Evolutionary conservation across 2,797 vertebrate species (phyloP).

Genomic region (Echeneis naucrates): DNA sequence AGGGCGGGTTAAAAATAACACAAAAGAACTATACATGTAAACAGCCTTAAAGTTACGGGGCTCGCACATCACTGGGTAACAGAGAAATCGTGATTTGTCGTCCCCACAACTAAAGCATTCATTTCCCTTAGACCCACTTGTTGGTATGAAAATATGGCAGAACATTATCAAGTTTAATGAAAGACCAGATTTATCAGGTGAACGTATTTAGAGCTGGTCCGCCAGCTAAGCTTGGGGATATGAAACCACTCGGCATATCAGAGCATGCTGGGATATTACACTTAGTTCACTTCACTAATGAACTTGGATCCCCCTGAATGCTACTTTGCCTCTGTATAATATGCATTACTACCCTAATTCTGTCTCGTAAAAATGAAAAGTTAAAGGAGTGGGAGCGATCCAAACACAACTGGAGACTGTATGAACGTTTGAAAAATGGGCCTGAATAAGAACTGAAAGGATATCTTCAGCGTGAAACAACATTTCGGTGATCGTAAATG

Average conservation of each 20-base stretch:
- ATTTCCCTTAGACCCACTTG: background rate
- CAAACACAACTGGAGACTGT: constrained; percentile 4
- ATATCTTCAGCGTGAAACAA: background rate
- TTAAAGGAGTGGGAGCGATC: background rate
- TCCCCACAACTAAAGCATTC: background rate
- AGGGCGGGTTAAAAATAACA: background rate
- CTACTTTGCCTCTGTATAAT: background rate
- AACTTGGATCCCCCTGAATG: constrained; percentile 17
- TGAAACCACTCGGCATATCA: background rate
- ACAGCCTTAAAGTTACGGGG: too few relatives aligned
- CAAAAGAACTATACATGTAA: too few relatives aligned
- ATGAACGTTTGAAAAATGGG: constrained; percentile 6
- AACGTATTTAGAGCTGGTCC: background rate
- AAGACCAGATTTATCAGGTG: background rate
- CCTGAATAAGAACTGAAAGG: background rate
- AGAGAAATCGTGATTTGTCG: too few relatives aligned
- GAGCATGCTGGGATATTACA: constrained; percentile 8
- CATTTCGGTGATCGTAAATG: background rate
- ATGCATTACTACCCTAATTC: background rate
- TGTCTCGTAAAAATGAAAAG: constrained; percentile 19
- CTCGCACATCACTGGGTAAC: too few relatives aligned
- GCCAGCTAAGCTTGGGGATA: background rate
- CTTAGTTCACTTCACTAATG: constrained; percentile 18
- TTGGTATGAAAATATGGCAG: background rate
- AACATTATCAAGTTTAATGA: background rate